Evolutionary conservation across 2,113 vertebrate genomes (phyloP), one percentile per base, ranked within the genome.

Genomic region (Rhabdornis inornatus): DNA sequence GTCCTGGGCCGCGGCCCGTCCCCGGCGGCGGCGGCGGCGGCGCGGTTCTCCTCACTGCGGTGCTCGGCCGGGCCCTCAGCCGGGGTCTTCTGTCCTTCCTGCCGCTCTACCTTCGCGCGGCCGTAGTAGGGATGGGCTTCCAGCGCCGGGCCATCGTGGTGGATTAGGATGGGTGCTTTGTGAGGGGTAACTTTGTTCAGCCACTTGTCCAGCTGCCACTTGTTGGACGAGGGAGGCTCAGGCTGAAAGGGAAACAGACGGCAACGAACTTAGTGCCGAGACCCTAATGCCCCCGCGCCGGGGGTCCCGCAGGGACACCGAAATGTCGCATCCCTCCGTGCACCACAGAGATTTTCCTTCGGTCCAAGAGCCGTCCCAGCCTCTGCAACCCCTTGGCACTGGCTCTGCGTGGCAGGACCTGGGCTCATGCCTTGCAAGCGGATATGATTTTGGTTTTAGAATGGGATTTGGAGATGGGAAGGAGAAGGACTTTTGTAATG

Each of bases 171-270:
- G 68, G 97, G 96, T 6, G 98, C 98, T 96, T 98, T 99, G 90
- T 97, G 98, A 2, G 98, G 96, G 57, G 98, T 98, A n/a, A 99
- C 98, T 88, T 99, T 99, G 94, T 99, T 99, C 69, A 99, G 97
- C 99, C 99, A 99, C 98, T 99, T 99, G 97, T 99, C 99, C 97
- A 99, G 97, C 96, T 99, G 99, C 99, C 99, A 99, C 96, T 99
- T 99, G 97, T 99, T 98, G 59, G 98, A 98, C 13, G 98, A 98
- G 6, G 98, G 97, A 3, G 97, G 98, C 83, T 99, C 98, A 0
- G 97, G 97, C 99, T 99, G 94, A 76, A 98, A 98, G 72, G 53
- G 83, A 95, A 96, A 90, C 31, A 94, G 88, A 95, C 8, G 35
- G 35, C 59, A 94, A 70, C 2, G 12, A 50, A 49, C 44, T 98